Evolutionary conservation across 2,113 vertebrate species (phyloP).

Genomic region (Sterna hirundo): DNA sequence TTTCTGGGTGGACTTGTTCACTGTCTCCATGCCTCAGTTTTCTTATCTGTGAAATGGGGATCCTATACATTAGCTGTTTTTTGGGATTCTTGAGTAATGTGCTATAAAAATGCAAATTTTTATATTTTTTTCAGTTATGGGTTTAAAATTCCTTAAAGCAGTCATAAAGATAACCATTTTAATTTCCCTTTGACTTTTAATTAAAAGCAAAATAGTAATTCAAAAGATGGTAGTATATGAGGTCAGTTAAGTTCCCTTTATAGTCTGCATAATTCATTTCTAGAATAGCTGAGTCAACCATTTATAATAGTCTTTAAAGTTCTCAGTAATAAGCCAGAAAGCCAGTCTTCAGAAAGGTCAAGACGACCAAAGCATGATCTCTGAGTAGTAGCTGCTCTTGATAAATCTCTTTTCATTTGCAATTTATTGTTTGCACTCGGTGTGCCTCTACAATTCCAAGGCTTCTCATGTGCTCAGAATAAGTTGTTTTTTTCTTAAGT

Average conservation of each 20-base stretch:
- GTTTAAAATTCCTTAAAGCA: neutral
- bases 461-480: neutral
- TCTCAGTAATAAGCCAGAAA: conserved; percentile 48
- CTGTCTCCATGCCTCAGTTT: neutral
- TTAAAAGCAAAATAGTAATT: conserved; percentile 14
- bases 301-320: conserved; percentile 17
- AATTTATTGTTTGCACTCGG: conserved; percentile 7
- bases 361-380: neutral
- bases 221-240: neutral
- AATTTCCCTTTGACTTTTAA: conserved; percentile 40
- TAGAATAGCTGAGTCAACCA: conserved; percentile 23
- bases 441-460: neutral
- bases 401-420: conserved; percentile 34
- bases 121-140: neutral
- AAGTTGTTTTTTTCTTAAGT: neutral
- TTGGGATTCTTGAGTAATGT: neutral
- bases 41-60: neutral
- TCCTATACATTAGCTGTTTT: neutral
- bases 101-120: neutral
- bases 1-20: neutral
- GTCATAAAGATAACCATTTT: neutral
- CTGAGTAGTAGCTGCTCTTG: neutral
- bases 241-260: conserved; percentile 22
- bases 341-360: conserved; percentile 14
- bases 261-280: conserved; percentile 44